Percentiles rank a stretch among this genome's conserved stretches.
phyloP scores from a whole-genome alignment of 2,113 vertebrate genomes.

The Bubalus kerabau region DNA sequence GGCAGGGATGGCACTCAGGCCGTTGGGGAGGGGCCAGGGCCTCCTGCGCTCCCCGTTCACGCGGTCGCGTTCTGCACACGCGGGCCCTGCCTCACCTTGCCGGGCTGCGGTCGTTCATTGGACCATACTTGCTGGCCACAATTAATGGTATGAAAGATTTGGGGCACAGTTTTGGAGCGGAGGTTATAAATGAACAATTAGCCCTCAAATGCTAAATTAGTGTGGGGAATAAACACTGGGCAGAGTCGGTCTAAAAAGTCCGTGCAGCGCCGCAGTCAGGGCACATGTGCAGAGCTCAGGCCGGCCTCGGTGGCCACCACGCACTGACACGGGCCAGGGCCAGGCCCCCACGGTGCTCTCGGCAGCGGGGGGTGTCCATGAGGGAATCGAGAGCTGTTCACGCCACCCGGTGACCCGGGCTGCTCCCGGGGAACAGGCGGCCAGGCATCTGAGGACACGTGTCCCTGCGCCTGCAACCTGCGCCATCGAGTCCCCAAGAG shows the following conservation, averaged over 20 bases:
- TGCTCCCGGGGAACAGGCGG: fast-evolving
- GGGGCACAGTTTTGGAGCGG: background rate
- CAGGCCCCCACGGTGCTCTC: fast-evolving
- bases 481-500: background rate
- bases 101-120: fast-evolving
- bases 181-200: background rate
- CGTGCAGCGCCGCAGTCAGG: fast-evolving
- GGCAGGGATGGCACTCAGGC: background rate
- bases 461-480: fast-evolving
- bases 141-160: background rate
- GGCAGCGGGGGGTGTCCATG: fast-evolving
- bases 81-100: fast-evolving
- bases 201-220: background rate
- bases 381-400: fast-evolving
- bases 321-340: fast-evolving
- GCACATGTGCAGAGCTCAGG: fast-evolving
- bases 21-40: fast-evolving
- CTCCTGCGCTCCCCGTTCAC: background rate
- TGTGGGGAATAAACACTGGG: background rate
- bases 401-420: fast-evolving
- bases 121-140: fast-evolving
- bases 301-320: fast-evolving
- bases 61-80: fast-evolving
- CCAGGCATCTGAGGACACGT: fast-evolving
- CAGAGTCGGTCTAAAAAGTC: background rate